phyloP scores from a whole-genome alignment of 1,140 invertebrate genomes.

The Whitmania pigra region DNA sequence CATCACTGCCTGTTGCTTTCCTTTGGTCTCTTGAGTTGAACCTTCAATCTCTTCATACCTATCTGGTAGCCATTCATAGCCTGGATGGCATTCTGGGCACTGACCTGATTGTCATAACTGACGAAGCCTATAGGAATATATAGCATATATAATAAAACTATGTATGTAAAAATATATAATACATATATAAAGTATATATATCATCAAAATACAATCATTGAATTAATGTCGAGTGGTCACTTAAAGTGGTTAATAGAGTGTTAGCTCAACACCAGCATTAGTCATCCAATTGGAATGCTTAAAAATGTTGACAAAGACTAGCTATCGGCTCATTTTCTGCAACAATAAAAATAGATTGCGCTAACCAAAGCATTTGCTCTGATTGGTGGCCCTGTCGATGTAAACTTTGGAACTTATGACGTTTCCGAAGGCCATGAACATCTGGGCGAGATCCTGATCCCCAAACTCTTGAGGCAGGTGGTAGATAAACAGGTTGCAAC shows the following conservation, averaged over 20 bases:
- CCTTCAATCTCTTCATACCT: conserved; percentile 94
- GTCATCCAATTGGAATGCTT: no score
- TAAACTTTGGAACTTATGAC: conserved; percentile 99
- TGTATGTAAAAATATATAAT: neutral
- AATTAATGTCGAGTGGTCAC: no score
- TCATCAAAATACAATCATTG: neutral
- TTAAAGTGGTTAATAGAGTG: neutral
- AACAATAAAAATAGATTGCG: conserved; percentile 26
- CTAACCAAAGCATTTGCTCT: conserved; percentile 99
- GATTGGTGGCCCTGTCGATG: conserved; percentile 97
- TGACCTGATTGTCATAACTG: conserved; percentile 93
- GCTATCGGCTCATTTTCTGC: no score
- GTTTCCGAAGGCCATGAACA: conserved; percentile 97
- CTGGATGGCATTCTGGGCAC: conserved; percentile 93
- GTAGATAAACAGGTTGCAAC: conserved; percentile 99
- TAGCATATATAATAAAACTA: neutral
- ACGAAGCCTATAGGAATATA: conserved; percentile 69
- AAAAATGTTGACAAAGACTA: neutral
- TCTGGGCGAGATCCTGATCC: conserved; percentile 93
- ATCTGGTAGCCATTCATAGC: conserved; percentile 99
- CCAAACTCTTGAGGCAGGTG: conserved; percentile 98
- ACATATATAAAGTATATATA: no score
- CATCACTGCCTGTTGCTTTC: conserved; percentile 44
- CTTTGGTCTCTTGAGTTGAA: conserved; percentile 96
- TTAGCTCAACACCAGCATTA: no score